A percentile compares a stretch with the other conserved stretches of the same genome.
Conservation (phyloP, 2,888 invertebrate species). For the Mythimna albipuncta region DNA sequence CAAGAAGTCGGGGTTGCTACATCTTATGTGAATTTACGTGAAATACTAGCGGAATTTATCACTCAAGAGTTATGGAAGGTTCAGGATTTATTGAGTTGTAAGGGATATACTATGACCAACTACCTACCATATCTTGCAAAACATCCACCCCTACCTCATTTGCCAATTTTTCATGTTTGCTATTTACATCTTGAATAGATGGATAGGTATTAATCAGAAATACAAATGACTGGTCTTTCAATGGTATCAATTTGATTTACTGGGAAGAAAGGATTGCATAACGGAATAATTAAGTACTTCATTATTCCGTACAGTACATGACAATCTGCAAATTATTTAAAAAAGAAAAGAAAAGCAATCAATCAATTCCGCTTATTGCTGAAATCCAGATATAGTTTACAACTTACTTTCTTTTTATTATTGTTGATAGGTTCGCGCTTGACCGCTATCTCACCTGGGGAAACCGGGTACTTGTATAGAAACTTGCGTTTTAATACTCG, state of each 20-base stretch:
- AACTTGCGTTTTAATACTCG: too few relatives aligned
- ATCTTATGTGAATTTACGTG: conserved; percentile 1
- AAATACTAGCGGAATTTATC: conserved; percentile 21
- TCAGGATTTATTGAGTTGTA: conserved; percentile 23
- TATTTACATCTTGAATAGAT: neutral
- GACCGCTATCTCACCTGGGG: too few relatives aligned
- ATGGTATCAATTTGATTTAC: neutral
- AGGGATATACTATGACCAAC: neutral
- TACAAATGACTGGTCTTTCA: neutral
- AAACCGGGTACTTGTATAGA: too few relatives aligned
- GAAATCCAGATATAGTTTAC: neutral
- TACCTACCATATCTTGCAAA: neutral
- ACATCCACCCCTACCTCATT: neutral
- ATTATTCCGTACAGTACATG: too few relatives aligned
- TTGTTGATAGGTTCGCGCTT: too few relatives aligned
- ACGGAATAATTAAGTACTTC: neutral
- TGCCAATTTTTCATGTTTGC: neutral
- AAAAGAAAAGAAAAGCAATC: neutral
- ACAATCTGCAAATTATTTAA: neutral
- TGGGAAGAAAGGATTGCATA: neutral
- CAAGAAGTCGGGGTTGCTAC: conserved; percentile 4
- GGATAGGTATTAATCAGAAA: too few relatives aligned
- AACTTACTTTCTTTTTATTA: too few relatives aligned
- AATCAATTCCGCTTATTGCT: too few relatives aligned
- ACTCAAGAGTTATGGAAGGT: neutral